Conservation (phyloP, 2,888 invertebrate genomes). For the Lamellibrachia satsuma region DNA sequence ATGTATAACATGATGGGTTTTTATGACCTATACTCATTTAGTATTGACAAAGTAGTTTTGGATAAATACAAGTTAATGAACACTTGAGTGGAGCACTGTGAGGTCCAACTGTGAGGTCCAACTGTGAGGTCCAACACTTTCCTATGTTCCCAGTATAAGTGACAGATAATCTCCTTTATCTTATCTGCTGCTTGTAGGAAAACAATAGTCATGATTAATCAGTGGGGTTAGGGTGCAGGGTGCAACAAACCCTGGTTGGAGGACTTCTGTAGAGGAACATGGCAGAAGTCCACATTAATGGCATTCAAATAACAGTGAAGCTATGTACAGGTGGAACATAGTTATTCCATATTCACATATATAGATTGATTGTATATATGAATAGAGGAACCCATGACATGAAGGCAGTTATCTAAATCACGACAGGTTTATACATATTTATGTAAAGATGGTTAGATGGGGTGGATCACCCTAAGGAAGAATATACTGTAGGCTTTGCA, state of each 20-base stretch:
- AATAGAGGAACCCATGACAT: not conserved
- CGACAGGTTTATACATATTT: not conserved
- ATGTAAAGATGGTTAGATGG: not conserved
- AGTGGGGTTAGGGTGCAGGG: not conserved
- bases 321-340: not conserved
- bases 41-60: not conserved
- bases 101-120: not conserved
- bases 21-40: not conserved
- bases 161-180: not conserved
- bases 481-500: not conserved
- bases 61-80: not conserved
- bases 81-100: not conserved
- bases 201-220: slow-evolving; percentile 17
- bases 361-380: not conserved
- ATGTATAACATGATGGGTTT: too few relatives aligned
- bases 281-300: not conserved
- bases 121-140: not conserved
- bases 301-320: not conserved
- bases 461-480: not conserved
- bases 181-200: not conserved
- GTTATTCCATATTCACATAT: not conserved
- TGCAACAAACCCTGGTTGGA: not conserved
- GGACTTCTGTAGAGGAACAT: not conserved
- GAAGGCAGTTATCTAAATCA: not conserved
- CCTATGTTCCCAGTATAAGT: not conserved